Conservation (phyloP, 2,797 vertebrate species). For the Morus bassanus region DNA sequence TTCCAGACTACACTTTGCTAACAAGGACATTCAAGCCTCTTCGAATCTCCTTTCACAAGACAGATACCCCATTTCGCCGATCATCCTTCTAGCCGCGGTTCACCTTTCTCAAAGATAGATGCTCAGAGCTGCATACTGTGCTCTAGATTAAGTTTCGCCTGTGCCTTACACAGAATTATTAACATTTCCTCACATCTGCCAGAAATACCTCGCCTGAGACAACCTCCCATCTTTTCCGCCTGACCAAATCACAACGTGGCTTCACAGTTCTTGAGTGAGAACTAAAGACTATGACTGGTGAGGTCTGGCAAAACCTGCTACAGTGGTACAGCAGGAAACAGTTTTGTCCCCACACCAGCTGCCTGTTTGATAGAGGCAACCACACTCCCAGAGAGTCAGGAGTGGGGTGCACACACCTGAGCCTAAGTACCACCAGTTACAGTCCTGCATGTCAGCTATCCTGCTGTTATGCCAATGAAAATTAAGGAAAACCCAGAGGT, state of each 20-base stretch:
- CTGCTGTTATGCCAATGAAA: neutral
- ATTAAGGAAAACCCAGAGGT: neutral
- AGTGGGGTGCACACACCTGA: neutral
- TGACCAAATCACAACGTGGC: neutral
- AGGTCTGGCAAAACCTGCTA: neutral
- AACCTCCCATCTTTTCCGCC: neutral
- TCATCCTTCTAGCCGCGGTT: neutral
- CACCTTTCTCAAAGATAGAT: neutral
- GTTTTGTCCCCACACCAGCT: neutral
- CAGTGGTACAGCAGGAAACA: neutral
- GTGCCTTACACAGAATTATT: accelerated
- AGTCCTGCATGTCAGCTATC: neutral
- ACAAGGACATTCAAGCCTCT: neutral
- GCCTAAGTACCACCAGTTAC: accelerated
- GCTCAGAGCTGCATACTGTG: neutral
- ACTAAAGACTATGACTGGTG: neutral
- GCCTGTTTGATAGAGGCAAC: neutral
- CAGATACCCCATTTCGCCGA: neutral
- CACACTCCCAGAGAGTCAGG: neutral
- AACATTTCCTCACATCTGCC: neutral
- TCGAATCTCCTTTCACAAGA: neutral
- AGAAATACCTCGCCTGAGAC: neutral
- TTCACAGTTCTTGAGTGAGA: neutral
- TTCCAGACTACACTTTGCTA: neutral
- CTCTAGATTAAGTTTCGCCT: neutral